Percentiles rank a stretch among this genome's conserved stretches.
These are phyloP conservation scores for Aradophagus sp. DNA, from an alignment of 1,140 invertebrate species.

Conservation along the genomic window DNA sequence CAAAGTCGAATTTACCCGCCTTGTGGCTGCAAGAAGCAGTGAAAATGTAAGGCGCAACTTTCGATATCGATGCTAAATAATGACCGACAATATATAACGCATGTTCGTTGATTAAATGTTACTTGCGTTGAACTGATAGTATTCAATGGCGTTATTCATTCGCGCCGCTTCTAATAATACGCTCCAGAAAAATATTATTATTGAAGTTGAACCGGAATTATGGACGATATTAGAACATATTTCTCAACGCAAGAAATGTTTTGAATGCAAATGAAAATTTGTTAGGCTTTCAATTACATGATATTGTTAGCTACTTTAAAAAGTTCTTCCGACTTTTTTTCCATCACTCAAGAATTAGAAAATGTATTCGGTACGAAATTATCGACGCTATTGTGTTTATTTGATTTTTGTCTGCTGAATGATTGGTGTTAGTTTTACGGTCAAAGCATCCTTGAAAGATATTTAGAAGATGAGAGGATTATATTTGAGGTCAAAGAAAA, in stretches of 20 bases:
- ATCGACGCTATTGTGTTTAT: conserved; percentile 8
- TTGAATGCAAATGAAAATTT: conserved; percentile 36
- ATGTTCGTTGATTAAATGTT: conserved; percentile 36
- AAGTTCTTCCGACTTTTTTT: neutral
- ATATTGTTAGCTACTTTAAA: conserved; percentile 18
- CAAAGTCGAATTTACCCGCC: too few relatives aligned
- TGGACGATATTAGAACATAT: conserved; percentile 19
- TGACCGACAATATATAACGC: conserved; percentile 47
- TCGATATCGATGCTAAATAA: conserved; percentile 46
- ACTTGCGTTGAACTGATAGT: conserved; percentile 19
- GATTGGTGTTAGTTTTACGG: neutral
- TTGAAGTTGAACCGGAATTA: conserved; percentile 26
- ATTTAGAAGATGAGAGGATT: conserved; percentile 22
- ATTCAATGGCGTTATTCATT: conserved; percentile 36
- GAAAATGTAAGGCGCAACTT: conserved; percentile 40
- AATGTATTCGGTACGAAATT: conserved; percentile 34
- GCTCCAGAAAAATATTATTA: conserved; percentile 21
- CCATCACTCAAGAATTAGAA: too few relatives aligned
- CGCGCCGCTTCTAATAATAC: conserved; percentile 37
- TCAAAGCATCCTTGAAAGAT: conserved; percentile 3
- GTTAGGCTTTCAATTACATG: conserved; percentile 22
- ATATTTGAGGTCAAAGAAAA: neutral
- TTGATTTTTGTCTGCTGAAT: too few relatives aligned
- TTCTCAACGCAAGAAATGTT: conserved; percentile 12
- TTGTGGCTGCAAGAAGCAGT: too few relatives aligned